Evolutionary conservation across 1,140 invertebrate genomes (phyloP).

Genomic region (Sycophila sp.): DNA sequence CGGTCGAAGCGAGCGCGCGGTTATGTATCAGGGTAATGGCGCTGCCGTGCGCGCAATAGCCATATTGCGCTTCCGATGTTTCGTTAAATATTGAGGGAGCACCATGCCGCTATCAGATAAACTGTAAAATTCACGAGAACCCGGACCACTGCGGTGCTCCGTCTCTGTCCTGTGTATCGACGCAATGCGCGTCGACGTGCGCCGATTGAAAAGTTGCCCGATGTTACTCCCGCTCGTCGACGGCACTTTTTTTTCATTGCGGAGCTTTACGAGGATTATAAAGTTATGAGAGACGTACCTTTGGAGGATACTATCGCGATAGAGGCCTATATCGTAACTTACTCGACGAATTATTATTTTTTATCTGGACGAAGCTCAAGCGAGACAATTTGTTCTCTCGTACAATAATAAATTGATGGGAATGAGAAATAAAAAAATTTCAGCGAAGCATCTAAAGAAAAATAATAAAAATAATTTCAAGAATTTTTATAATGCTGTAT

Average conservation of each 20-base stretch:
- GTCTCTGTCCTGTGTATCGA: too few relatives aligned
- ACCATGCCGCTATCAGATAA: constrained; percentile 61
- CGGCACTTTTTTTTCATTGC: background rate
- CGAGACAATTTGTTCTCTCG: background rate
- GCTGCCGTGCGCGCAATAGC: constrained; percentile 27
- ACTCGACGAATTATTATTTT: too few relatives aligned
- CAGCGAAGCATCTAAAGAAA: too few relatives aligned
- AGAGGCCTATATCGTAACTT: background rate
- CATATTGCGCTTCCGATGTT: constrained; percentile 65
- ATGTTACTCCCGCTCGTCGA: background rate
- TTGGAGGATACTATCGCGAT: background rate
- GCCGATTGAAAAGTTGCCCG: constrained; percentile 62
- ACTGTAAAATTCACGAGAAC: constrained; percentile 63
- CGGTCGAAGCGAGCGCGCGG: constrained; percentile 44
- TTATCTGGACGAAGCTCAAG: background rate
- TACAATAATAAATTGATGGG: too few relatives aligned
- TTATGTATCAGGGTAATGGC: constrained; percentile 57
- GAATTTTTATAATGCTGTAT: too few relatives aligned
- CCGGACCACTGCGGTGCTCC: constrained; percentile 43
- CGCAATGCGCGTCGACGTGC: background rate
- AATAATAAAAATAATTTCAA: too few relatives aligned
- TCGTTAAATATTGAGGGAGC: constrained; percentile 66
- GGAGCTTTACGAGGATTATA: background rate
- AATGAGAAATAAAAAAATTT: too few relatives aligned
- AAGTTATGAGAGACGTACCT: background rate